Base-by-base conservation (phyloP, 2,888 invertebrate species). In the Polymixis lichenea region DNA sequence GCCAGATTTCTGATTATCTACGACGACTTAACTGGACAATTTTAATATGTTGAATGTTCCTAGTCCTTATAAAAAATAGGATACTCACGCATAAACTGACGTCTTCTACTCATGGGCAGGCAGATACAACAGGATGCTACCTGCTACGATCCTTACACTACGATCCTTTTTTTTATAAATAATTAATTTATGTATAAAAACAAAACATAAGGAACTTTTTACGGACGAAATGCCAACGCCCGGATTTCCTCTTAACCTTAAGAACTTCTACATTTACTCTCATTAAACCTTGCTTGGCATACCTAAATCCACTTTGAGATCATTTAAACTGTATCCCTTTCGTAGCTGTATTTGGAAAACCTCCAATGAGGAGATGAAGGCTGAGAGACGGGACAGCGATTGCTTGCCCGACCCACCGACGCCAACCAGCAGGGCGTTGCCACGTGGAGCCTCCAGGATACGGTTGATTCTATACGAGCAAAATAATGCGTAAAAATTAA, bases 321-420 rank as follows among this genome's bases (percentile, higher is more conserved):
- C 99, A 75, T 95, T 97, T 46, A 99, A 97, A 32, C 98, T 97
- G 92, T 99, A 99, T 61, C 99, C 99, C 93, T 99, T 99, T 72
- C 98, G 97, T n/a, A 99, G 95, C 84, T 99, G 98, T 58, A 99
- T 97, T 97, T 99, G 99, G 94, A 99, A 99, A 0, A 99, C 99
- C 93, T 99, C 99, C 66, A 99, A 97, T 0, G 98, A 97, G 9
- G 99, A 98, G 79, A 99, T 99, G 92, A 98, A 99, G 0, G 99
- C 98, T 0, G 99, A 98, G 28, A 99, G 96, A 72, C 99, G 97
- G 0, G 99, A 98, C 61, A 99, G 95, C 7, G 99, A 99, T 94
- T 99, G 99, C 92, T 99, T 99, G 68, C 99, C 99, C 75, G 98
- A 99, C 53, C 99, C 99, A 60, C 99, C 99, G 0, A 99, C 99